Percentiles rank a stretch among this genome's conserved stretches.
These are phyloP conservation scores for Ctenopoma kingsleyae DNA, from an alignment of 2,797 vertebrate genomes.

Conservation along the genomic window DNA sequence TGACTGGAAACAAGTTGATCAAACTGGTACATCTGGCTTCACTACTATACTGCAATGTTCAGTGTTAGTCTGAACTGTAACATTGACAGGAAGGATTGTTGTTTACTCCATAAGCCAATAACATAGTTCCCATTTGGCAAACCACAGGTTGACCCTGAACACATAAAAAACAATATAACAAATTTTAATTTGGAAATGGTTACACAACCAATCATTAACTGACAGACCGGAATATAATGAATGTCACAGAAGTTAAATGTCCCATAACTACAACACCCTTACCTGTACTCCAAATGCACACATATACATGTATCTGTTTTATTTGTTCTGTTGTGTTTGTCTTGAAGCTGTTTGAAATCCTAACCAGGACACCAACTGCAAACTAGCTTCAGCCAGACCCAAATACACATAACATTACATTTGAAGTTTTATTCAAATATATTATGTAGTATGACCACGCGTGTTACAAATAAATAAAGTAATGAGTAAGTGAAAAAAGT, in stretches of 20 bases:
- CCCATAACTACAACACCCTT: not conserved
- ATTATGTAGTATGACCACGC: no score
- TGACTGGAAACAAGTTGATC: not conserved
- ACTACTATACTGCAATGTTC: constrained; percentile 3
- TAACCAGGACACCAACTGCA: no score
- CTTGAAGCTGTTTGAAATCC: not conserved
- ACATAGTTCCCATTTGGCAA: constrained; percentile 18
- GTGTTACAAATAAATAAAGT: not conserved
- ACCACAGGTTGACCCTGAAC: constrained; percentile 6
- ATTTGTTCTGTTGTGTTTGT: not conserved
- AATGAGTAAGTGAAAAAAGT: not conserved
- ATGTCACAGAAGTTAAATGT: not conserved
- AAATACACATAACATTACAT: no score
- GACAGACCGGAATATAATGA: not conserved
- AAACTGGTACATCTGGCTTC: constrained; percentile 52
- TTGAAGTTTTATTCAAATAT: no score
- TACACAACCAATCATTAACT: not conserved
- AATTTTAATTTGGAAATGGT: not conserved
- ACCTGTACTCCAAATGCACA: not conserved
- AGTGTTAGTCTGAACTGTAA: constrained; percentile 5
- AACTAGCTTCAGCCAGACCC: no score
- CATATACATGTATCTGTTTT: not conserved
- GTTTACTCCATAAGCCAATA: not conserved
- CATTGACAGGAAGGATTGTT: constrained; percentile 30
- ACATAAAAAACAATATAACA: not conserved